Evolutionary conservation across 2,888 invertebrate genomes (phyloP).

Genomic region (Aquatica leii): DNA sequence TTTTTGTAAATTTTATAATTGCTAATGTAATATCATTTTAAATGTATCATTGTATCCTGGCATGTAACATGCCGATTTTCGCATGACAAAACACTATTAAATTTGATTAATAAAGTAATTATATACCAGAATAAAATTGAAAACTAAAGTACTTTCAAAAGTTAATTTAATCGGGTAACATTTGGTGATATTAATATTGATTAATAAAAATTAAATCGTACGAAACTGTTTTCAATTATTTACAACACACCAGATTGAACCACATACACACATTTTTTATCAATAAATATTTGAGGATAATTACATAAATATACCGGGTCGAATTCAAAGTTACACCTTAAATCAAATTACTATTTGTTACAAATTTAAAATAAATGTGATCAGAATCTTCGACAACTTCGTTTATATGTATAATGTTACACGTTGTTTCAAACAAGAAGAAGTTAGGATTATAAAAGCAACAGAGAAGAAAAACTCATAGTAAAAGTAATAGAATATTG

Average conservation of each 20-base stretch:
- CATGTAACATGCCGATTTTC: slow-evolving; percentile 5
- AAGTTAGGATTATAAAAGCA: no score
- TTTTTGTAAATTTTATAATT: neutral
- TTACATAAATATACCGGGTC: no score
- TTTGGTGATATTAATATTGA: neutral
- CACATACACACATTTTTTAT: neutral
- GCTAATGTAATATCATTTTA: neutral
- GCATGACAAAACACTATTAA: slow-evolving; percentile 15
- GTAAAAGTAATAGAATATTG: no score
- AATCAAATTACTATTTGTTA: no score
- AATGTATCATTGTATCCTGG: neutral
- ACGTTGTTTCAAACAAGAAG: no score
- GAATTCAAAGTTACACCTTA: no score
- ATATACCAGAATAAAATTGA: slow-evolving; percentile 7
- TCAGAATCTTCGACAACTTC: no score
- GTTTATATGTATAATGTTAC: no score
- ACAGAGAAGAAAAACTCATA: no score
- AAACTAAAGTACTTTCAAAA: slow-evolving; percentile 14
- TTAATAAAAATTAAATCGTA: slow-evolving; percentile 1
- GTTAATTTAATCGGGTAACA: slow-evolving; percentile 9
- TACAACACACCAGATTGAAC: neutral
- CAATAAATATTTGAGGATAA: no score
- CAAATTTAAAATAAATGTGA: no score
- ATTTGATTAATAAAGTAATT: slow-evolving; percentile 14
- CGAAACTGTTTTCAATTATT: neutral